A percentile compares a stretch with the other conserved stretches of the same genome.
phyloP scores from a whole-genome alignment of 2,888 invertebrate genomes.

The Eledona agricola region DNA sequence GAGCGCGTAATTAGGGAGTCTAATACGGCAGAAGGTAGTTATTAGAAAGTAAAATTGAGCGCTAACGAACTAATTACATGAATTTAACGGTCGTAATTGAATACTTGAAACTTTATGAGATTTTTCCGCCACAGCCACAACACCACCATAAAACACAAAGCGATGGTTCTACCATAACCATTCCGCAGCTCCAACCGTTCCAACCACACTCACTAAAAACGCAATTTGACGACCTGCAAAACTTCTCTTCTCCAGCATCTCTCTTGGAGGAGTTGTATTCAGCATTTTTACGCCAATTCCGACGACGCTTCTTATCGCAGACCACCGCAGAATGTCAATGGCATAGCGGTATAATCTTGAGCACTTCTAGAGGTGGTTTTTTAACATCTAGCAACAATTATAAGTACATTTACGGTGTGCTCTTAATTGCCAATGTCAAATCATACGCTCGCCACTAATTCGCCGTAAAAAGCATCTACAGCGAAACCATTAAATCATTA shows the following conservation, averaged over 20 bases:
- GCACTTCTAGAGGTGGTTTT: slow-evolving; percentile 4
- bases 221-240: slow-evolving; percentile 6
- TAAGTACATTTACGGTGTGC: slow-evolving; percentile 13
- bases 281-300: slow-evolving; percentile 12
- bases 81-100: slow-evolving; percentile 17
- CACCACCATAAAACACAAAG: slow-evolving; percentile 9
- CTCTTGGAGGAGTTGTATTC: slow-evolving; percentile 7
- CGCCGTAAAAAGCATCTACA: no score
- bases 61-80: slow-evolving; percentile 16
- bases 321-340: slow-evolving; percentile 7
- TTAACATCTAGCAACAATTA: slow-evolving; percentile 19
- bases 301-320: no score
- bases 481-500: no score
- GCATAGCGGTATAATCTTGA: slow-evolving; percentile 5
- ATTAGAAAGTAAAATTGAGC: slow-evolving; percentile 21
- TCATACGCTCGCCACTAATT: background rate
- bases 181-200: background rate
- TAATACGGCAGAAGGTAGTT: slow-evolving; percentile 7
- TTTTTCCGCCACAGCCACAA: slow-evolving; percentile 11
- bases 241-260: slow-evolving; percentile 5
- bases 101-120: slow-evolving; percentile 7
- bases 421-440: slow-evolving; percentile 11
- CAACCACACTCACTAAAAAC: slow-evolving; percentile 7
- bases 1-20: slow-evolving; percentile 7
- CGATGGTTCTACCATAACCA: no score